Base-by-base conservation (phyloP, 2,113 vertebrate species). In the Xyliphius kryptos region DNA sequence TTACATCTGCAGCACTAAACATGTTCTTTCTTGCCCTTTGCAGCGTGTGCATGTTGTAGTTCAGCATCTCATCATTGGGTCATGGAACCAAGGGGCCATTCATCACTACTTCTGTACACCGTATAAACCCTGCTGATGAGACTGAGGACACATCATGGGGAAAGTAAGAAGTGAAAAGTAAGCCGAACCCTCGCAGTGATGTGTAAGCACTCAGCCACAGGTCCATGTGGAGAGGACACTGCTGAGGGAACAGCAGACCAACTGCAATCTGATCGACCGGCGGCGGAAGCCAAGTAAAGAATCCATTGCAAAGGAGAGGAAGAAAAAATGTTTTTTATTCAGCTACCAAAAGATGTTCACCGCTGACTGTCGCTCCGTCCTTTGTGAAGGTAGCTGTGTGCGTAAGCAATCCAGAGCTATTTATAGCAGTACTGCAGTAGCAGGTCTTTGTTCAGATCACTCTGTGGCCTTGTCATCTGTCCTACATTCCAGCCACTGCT, bases 351-450 rank as follows among this genome's bases (percentile, higher is more conserved):
- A 32, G 26, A 9, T 21, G 47, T 43, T 46, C 36, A 54, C 47
- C 19, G 17, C 52, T 15, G 54, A 19, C 32, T 61, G n/a, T 50
- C 26, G 37, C 61, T 10, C 57, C 52, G n/a, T 49, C 15, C 58
- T 55, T 63, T 67, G 54, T 58, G 38, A 67, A 66, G 63, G 58
- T 62, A 60, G 54, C 56, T 15, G 46, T 50, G 61, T 44, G 56
- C 61, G 16, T 59, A 38, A 65, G 56, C 61, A 60, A 44, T 26
- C 15, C 15, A 3, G 22, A 37, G 63, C 41, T 72, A 59, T 72
- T 72, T 63, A 72, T 72, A 67, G 59, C 59, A 32, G 36, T 17
- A 10, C 47, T 12, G 38, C 63, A 57, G 41, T 17, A 37, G 21
- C 9, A 21, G 16, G 46, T 40, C 41, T 56, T 53, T 22, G 32